phyloP scores from a whole-genome alignment of 2,113 vertebrate species.

The Antechinus stuartii region DNA sequence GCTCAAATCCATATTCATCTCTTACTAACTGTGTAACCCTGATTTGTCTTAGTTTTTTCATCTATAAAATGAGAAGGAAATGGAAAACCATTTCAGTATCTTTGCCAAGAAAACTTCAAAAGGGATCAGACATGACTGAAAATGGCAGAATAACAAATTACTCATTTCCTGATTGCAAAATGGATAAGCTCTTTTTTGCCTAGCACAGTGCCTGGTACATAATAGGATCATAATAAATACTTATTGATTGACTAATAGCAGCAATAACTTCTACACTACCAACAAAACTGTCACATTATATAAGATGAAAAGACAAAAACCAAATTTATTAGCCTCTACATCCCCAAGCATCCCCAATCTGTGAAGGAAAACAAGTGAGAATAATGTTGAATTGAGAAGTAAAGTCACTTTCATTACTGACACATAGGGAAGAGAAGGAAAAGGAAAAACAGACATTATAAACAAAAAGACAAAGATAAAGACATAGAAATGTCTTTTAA shows the following conservation, averaged over 20 bases:
- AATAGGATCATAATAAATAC: neutral
- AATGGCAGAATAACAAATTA: neutral
- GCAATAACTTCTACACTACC: neutral
- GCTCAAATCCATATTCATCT: no score
- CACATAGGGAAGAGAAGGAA: constrained; percentile 37
- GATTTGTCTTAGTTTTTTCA: neutral
- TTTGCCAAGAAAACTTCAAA: no score
- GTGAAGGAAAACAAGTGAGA: constrained; percentile 63
- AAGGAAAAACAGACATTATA: neutral
- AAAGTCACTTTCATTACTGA: neutral
- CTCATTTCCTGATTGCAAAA: neutral
- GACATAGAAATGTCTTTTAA: neutral
- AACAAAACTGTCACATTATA: constrained; percentile 62
- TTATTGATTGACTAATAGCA: neutral
- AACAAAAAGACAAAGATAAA: neutral
- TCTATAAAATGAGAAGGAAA: neutral
- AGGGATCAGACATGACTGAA: neutral
- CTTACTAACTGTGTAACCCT: neutral
- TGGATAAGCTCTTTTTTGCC: neutral
- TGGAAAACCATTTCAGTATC: no score
- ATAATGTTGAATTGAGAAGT: neutral
- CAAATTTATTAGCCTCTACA: constrained; percentile 79
- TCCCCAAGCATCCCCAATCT: constrained; percentile 77
- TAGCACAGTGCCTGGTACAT: neutral
- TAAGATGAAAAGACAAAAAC: constrained; percentile 76